phyloP scores from a whole-genome alignment of 2,797 vertebrate genomes.

The Acrossocheilus fasciatus region DNA sequence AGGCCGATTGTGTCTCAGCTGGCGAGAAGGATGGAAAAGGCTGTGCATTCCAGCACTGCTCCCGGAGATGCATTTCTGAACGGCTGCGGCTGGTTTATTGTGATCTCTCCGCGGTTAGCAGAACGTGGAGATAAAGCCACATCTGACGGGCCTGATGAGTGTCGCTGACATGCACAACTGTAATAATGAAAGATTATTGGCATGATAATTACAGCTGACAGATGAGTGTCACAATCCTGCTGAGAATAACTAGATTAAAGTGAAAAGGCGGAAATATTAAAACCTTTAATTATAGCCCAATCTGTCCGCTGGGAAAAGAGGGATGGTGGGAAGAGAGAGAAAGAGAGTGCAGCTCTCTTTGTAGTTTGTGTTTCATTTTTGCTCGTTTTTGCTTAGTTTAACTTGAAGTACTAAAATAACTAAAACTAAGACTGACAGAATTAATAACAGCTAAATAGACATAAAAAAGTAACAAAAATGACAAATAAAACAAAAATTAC shows the following conservation, averaged over 20 bases:
- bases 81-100: background rate
- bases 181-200: background rate
- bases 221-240: conserved; percentile 19
- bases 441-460: background rate
- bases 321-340: background rate
- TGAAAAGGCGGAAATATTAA: conserved; percentile 22
- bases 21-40: conserved; percentile 20
- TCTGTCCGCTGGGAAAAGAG: background rate
- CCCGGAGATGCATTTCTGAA: background rate
- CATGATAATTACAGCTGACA: conserved; percentile 24
- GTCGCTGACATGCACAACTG: background rate
- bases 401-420: background rate
- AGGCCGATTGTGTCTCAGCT: conserved; percentile 26
- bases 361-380: background rate
- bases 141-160: background rate
- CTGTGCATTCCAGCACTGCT: conserved; percentile 9
- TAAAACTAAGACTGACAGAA: background rate
- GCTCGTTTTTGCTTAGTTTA: background rate
- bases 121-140: background rate
- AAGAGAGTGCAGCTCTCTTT: background rate
- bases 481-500: background rate
- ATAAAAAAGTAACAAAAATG: background rate
- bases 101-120: background rate
- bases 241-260: conserved; percentile 13
- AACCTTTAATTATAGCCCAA: conserved; percentile 24